Evolutionary conservation across 2,888 invertebrate genomes (phyloP).

Genomic region (Tetragonisca angustula): DNA sequence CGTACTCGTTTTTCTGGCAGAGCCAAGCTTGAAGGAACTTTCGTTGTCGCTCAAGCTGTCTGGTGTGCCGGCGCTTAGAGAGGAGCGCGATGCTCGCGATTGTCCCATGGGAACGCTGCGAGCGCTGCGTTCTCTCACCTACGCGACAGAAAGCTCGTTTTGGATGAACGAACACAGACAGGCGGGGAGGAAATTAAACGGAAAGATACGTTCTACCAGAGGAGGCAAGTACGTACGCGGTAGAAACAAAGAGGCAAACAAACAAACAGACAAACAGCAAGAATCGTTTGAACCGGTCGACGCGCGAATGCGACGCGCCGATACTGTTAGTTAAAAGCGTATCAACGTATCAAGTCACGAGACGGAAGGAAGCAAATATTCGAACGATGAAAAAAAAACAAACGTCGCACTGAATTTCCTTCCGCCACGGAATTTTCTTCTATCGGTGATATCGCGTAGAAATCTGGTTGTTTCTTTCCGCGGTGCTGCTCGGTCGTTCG

Average conservation of each 20-base stretch:
- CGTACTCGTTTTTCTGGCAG: constrained; percentile 89
- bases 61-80: constrained; percentile 93
- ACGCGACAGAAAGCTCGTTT: constrained; percentile 63
- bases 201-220: constrained; percentile 25
- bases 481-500: constrained; percentile 50
- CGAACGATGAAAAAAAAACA: neutral
- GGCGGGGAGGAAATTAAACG: neutral
- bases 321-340: constrained; percentile 15
- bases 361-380: neutral
- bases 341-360: constrained; percentile 3
- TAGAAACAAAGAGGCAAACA: constrained; percentile 34
- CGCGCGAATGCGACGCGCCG: constrained; percentile 18
- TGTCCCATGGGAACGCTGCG: constrained; percentile 95
- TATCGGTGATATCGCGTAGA: neutral
- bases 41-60: constrained; percentile 96
- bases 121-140: constrained; percentile 97
- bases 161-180: constrained; percentile 6
- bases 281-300: constrained; percentile 24
- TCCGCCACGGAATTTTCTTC: neutral
- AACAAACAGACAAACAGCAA: constrained; percentile 32
- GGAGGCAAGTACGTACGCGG: neutral
- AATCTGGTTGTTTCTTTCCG: constrained; percentile 1
- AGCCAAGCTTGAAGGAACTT: constrained; percentile 88
- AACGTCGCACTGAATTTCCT: neutral
- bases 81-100: constrained; percentile 90